Evolutionary conservation across 1,140 invertebrate species (phyloP).

Genomic region (Rhopalosiphum maidis): DNA sequence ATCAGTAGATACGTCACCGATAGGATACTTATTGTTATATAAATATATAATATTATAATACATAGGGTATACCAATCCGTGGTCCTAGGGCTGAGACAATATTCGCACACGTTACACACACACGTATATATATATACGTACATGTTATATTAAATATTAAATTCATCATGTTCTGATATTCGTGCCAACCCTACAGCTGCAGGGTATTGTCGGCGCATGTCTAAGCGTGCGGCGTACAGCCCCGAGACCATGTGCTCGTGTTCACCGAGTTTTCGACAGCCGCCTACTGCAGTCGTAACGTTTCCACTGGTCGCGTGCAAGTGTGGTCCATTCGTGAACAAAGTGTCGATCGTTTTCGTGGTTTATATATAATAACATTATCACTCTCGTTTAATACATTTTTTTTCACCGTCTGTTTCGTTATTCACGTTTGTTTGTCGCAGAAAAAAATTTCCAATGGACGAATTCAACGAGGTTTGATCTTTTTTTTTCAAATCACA

Average conservation of each 20-base stretch:
- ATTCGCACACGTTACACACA: background rate
- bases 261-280: background rate
- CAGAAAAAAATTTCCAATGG: background rate
- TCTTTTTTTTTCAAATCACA: background rate
- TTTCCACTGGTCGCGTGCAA: background rate
- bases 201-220: background rate
- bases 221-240: background rate
- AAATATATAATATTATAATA: no score
- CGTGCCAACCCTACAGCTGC: no score
- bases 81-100: background rate
- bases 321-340: background rate
- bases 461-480: background rate
- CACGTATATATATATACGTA: no score
- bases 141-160: no score
- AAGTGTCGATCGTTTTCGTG: background rate
- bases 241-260: background rate
- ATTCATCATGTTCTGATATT: background rate
- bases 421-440: background rate
- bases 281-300: background rate
- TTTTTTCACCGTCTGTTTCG: no score
- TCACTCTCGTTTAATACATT: no score
- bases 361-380: background rate
- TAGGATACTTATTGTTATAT: background rate
- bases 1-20: background rate
- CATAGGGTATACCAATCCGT: background rate